Evolutionary conservation across 2,113 vertebrate genomes (phyloP).

Genomic region (Aphyosemion australe): DNA sequence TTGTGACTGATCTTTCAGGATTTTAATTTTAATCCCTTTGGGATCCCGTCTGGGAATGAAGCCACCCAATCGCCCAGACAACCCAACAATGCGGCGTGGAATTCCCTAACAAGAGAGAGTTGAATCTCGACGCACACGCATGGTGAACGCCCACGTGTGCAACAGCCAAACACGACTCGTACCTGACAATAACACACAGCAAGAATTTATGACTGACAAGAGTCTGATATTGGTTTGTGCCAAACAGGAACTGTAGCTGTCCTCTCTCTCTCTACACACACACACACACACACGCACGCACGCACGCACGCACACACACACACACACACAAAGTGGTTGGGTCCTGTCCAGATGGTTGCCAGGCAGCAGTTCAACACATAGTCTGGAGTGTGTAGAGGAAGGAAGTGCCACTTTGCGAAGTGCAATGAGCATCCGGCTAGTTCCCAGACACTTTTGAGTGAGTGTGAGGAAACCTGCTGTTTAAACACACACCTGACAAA

Average conservation of each 20-base stretch:
- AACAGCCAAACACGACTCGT: constrained; percentile 21
- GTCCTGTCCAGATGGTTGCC: constrained; percentile 73
- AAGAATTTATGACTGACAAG: constrained; percentile 44
- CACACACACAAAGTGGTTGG: constrained; percentile 63
- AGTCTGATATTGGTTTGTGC: constrained; percentile 42
- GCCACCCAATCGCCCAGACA: constrained; percentile 72
- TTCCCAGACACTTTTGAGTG: constrained; percentile 56
- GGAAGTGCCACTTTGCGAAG: constrained; percentile 75
- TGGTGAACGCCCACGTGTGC: constrained; percentile 41
- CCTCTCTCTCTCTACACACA: constrained; percentile 5
- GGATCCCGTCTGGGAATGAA: constrained; percentile 74
- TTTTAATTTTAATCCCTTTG: constrained; percentile 59
- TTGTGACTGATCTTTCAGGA: constrained; percentile 69
- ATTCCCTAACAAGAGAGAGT: constrained; percentile 73
- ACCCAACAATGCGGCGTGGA: constrained; percentile 75
- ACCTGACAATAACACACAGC: constrained; percentile 52
- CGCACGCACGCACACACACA: not conserved
- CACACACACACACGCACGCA: too few species aligned
- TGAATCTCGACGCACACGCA: constrained; percentile 53
- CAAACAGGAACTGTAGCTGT: constrained; percentile 39
- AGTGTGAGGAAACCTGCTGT: constrained; percentile 33
- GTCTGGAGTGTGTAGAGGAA: constrained; percentile 78
- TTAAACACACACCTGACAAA: constrained; percentile 59
- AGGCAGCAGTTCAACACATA: constrained; percentile 70
- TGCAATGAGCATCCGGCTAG: constrained; percentile 64